Evolutionary conservation across 2,113 vertebrate genomes (phyloP), one percentile per base, ranked within the genome.

Genomic region (Xyrauchen texanus): DNA sequence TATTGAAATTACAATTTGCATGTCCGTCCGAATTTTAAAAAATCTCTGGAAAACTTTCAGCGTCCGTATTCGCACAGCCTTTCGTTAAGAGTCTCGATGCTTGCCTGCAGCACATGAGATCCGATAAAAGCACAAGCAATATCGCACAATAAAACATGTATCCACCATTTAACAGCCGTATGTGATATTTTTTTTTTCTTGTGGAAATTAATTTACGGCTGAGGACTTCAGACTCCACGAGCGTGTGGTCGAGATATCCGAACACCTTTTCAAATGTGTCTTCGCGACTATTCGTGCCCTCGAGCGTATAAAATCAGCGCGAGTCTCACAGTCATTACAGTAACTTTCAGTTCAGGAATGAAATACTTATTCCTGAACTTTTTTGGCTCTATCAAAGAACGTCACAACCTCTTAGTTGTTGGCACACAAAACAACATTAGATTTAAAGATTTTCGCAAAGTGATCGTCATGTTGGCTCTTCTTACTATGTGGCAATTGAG

Each of bases 231-330:
- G n/a, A n/a, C n/a, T n/a, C n/a, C n/a, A n/a, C n/a, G n/a, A n/a
- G n/a, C n/a, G n/a, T n/a, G n/a, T n/a, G n/a, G n/a, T n/a, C n/a
- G n/a, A n/a, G n/a, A n/a, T n/a, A n/a, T n/a, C n/a, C n/a, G n/a
- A n/a, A n/a, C n/a, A n/a, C n/a, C n/a, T n/a, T n/a, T n/a, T n/a
- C n/a, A n/a, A 63, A 42, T 7, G 11, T 53, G 12, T 44, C 21
- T 7, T 9, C 13, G 10, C 16, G 12, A 76, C 47, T 76, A 42
- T 64, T 76, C 47, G 34, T 76, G 74, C 74, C 74, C 62, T 65
- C 51, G 8, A 7, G 74, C 61, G 12, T 45, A 42, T 53, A 10
- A 42, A 51, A 51, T 6, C 8, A 21, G 42, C n/a, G n/a, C 42
- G 7, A 58, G 13, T n/a, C 53, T 47, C 70, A 9, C 60, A 42